phyloP scores from a whole-genome alignment of 2,888 invertebrate genomes.

The Pomacea canaliculata region DNA sequence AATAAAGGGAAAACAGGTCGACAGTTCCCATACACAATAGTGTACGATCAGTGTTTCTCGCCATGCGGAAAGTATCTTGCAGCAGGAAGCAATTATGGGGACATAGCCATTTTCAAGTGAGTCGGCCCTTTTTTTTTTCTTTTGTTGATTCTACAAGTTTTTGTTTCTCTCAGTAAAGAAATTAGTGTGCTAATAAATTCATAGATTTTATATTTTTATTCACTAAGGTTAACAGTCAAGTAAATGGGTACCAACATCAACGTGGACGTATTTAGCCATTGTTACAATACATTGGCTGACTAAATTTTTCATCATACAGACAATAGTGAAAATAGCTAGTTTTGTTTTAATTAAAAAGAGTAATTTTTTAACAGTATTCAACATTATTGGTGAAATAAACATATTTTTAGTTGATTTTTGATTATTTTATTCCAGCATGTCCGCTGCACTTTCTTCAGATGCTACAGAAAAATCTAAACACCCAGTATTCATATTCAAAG shows the following conservation, averaged over 20 bases:
- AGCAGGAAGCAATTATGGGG: conserved; percentile 87
- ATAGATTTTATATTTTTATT: too few species aligned
- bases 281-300: too few species aligned
- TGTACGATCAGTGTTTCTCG: conserved; percentile 85
- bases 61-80: conserved; percentile 86
- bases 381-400: background rate
- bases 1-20: conserved; percentile 40
- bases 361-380: too few species aligned
- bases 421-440: conserved; percentile 49
- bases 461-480: conserved; percentile 58
- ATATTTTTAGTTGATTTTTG: background rate
- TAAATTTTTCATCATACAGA: too few species aligned
- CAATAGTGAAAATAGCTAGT: too few species aligned
- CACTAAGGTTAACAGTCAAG: too few species aligned
- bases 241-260: too few species aligned
- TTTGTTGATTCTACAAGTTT: too few species aligned
- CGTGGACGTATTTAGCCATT: too few species aligned
- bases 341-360: too few species aligned
- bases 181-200: too few species aligned
- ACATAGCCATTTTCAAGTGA: conserved; percentile 85
- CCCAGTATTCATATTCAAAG: conserved; percentile 63
- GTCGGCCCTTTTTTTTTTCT: background rate
- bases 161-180: too few species aligned
- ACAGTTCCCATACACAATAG: conserved; percentile 77
- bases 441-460: conserved; percentile 58